A percentile compares a stretch with the other conserved stretches of the same genome.
Conservation (phyloP, 2,888 invertebrate species). For the Hyppa rectilinea region DNA sequence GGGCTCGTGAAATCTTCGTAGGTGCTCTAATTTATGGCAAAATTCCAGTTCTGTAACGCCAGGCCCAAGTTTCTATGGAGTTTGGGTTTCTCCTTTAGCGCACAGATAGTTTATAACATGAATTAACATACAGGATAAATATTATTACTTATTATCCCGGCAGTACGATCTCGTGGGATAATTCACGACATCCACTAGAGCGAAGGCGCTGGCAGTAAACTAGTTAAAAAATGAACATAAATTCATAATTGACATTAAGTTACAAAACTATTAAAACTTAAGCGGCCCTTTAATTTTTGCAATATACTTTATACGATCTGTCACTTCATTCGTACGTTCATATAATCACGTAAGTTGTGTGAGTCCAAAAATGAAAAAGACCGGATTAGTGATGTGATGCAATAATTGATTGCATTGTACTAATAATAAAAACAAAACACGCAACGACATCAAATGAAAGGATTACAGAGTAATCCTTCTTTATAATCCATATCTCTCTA, state of each 20-base stretch:
- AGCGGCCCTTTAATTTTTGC: not conserved
- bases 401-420: not conserved
- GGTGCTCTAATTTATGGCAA: too few species aligned
- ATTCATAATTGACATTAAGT: constrained; percentile 4
- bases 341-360: not conserved
- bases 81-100: too few species aligned
- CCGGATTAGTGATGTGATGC: not conserved
- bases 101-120: too few species aligned
- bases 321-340: not conserved
- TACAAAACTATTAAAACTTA: constrained; percentile 1
- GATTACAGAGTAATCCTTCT: not conserved
- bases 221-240: not conserved
- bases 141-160: too few species aligned
- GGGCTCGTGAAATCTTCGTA: too few species aligned
- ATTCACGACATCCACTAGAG: too few species aligned
- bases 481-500: too few species aligned
- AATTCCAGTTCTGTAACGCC: too few species aligned
- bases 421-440: not conserved
- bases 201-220: too few species aligned
- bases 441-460: not conserved
- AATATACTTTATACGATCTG: not conserved
- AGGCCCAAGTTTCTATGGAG: too few species aligned
- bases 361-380: not conserved
- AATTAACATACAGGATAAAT: too few species aligned
- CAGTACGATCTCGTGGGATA: too few species aligned